A percentile compares a stretch with the other conserved stretches of the same genome.
Evolutionary conservation across 1,140 invertebrate species (phyloP).

Genomic region (Macrobrachium nipponense): DNA sequence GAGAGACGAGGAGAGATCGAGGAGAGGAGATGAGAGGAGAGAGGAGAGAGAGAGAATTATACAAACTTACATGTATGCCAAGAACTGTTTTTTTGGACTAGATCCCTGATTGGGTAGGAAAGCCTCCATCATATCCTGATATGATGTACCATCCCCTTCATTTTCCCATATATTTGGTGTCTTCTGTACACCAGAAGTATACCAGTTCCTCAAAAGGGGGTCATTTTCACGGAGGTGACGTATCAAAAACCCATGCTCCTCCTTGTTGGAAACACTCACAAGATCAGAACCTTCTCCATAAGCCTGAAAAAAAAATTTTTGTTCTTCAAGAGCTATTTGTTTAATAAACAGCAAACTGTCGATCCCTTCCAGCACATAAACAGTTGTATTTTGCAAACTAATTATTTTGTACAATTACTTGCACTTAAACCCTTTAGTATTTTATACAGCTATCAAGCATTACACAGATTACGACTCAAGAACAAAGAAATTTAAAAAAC

Average conservation of each 20-base stretch:
- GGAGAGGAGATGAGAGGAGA: too few relatives aligned
- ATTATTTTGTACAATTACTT: too few relatives aligned
- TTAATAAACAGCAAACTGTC: background rate
- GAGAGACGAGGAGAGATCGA: too few relatives aligned
- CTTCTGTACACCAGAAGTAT: conserved; percentile 81
- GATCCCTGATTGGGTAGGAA: conserved; percentile 78
- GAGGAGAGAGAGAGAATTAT: background rate
- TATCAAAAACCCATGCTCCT: conserved; percentile 89
- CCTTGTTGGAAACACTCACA: conserved; percentile 81
- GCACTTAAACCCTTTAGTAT: too few relatives aligned
- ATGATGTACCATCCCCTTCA: conserved; percentile 81
- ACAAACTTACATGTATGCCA: conserved; percentile 72
- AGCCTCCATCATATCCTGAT: conserved; percentile 84
- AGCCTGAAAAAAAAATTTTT: conserved; percentile 68
- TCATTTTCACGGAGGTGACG: conserved; percentile 82
- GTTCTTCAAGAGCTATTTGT: background rate
- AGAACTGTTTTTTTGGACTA: conserved; percentile 71
- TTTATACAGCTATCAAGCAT: too few relatives aligned
- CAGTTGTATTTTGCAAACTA: background rate
- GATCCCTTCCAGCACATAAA: background rate
- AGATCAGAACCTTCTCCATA: conserved; percentile 80
- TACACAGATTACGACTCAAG: too few relatives aligned
- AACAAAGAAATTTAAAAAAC: too few relatives aligned
- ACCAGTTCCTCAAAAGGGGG: conserved; percentile 89
- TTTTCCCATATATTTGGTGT: conserved; percentile 84